Base-by-base conservation (phyloP, 2,113 vertebrate species). In the Cariama cristata region DNA sequence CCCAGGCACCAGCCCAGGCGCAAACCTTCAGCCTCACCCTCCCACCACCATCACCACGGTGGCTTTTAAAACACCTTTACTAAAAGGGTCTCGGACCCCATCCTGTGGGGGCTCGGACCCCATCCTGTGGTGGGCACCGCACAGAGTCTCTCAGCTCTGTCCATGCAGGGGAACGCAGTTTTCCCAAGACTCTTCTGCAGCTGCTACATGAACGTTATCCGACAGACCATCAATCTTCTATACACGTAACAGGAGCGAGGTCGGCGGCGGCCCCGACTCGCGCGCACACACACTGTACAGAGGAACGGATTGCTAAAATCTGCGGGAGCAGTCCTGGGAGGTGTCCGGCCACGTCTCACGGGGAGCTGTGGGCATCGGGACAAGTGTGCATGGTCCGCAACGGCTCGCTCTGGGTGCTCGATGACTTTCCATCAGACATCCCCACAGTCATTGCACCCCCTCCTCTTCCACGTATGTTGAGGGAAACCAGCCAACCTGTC, bases 391-490 rank as follows among this genome's bases (percentile, higher is more conserved):
- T 91, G 80, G 92, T 58, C 74, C 44, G 83, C 93, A 85, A 96
- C 77, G 14, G 84, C 95, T 92, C 95, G 91, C 97, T 96, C 87
- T 69, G 90, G 96, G 90, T n/a, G 20, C 91, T 92, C 76, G 21
- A 12, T 0, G 32, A 74, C 93, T 92, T 73, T 91, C 92, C 53
- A 84, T 18, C 58, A 21, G 59, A 6, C 92, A 49, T 14, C 59
- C 35, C 66, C 1, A 8, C 47, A 2, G 32, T 99, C 98, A 99
- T 87, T 99, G 99, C 69, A 99, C 96, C 2, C 99, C 99, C 80
- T 99, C 99, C 96, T 99, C 99, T 71, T 99, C 99, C 69, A 99
- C 99, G 1, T 99, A 99, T 0, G 99, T 99, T 0, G 99, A 99
- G 73, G 99, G 99, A 92, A 99, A 99, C 99, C 99, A 99, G 89